A percentile compares a stretch with the other conserved stretches of the same genome.
Conservation (phyloP, 2,113 vertebrate genomes). For the Cephalopterus ornatus region DNA sequence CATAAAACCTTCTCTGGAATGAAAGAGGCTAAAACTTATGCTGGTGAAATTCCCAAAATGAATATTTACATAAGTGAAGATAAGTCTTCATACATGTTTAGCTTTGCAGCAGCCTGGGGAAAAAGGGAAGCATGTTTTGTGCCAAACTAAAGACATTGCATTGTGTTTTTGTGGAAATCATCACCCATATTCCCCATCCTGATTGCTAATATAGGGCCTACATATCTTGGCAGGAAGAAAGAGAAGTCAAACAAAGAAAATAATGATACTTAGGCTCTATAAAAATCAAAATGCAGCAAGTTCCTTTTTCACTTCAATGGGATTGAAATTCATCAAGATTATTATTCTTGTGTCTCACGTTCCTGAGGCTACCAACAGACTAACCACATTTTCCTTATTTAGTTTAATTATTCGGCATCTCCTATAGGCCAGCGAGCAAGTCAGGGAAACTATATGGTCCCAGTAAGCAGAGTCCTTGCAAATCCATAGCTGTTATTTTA, state of each 20-base stretch:
- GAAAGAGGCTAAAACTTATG: constrained; percentile 7
- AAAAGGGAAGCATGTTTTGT: background rate
- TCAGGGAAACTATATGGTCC: background rate
- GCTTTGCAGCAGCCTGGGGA: constrained; percentile 5
- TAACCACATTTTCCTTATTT: background rate
- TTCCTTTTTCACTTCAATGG: background rate
- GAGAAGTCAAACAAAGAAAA: background rate
- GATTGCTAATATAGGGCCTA: background rate
- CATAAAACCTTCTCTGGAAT: background rate
- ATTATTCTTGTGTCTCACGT: background rate
- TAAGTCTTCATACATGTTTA: constrained; percentile 27
- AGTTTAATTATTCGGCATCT: background rate
- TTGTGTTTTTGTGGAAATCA: background rate
- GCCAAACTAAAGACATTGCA: background rate
- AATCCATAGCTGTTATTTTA: background rate
- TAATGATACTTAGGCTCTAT: background rate
- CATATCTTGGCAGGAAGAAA: background rate
- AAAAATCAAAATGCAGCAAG: background rate
- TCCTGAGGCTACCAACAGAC: background rate
- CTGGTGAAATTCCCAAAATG: background rate
- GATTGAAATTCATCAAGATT: background rate
- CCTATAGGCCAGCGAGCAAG: background rate
- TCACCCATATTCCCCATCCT: background rate
- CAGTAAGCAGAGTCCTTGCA: background rate
- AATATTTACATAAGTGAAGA: constrained; percentile 8